Base-by-base conservation (phyloP, 2,113 vertebrate species). In the Nothocercus nigrocapillus region DNA sequence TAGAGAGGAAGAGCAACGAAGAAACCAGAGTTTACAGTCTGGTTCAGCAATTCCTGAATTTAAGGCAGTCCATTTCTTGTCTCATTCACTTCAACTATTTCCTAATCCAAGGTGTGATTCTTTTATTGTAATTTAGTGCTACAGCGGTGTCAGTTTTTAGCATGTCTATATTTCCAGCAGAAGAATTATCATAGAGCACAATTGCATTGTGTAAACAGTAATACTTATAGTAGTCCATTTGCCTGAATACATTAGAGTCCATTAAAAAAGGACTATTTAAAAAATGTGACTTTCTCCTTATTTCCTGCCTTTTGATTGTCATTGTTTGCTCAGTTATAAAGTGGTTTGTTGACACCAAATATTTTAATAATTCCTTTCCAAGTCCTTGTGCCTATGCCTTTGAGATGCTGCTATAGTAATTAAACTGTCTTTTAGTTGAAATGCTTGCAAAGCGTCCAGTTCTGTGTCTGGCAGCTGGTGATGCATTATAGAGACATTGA, bases 401-500 rank as follows among this genome's bases (percentile, higher is more conserved):
- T 97, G 98, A 98, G 98, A 98, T 98, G 97, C 98, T 98, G 96
- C 98, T 98, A 86, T 98, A 98, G 98, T 98, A 99, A 99, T 99
- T 98, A 99, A 98, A 98, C 97, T 98, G 98, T 98, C 98, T 98
- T 98, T 98, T 97, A 97, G 98, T 93, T 98, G 98, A 98, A 98
- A 98, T 98, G 98, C 98, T 98, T 98, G 97, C 82, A 88, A 97
- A 98, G 98, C 97, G 95, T 98, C 98, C 98, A 97, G 98, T 98
- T 98, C 97, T 98, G 96, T 98, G 98, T 98, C 98, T 98, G 98
- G 98, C 98, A 98, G 98, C 98, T 98, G 98, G 98, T 98, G 98
- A 98, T 99, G 98, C 98, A 98, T 99, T 99, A 99, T 99, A 98
- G 98, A 98, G 98, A 98, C 98, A 98, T 98, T 98, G 98, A 97